These are phyloP conservation scores for Chymomyza caudatula DNA, from an alignment of 2,888 invertebrate species.

Conservation along the genomic window DNA sequence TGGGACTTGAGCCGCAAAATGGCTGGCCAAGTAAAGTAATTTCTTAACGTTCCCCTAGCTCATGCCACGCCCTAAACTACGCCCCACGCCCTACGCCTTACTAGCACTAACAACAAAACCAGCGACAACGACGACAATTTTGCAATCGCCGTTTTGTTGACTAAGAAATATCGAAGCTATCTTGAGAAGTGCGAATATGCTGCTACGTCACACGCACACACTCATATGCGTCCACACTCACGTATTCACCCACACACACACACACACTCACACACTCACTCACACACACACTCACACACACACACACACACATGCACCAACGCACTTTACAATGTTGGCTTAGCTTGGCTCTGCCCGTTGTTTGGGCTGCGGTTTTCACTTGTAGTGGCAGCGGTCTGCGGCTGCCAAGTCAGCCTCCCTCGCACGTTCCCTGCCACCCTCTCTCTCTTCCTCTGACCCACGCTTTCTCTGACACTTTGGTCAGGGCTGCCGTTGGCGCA, in stretches of 20 bases:
- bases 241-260: slow-evolving; percentile 10
- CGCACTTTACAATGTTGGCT: slow-evolving; percentile 20
- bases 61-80: slow-evolving; percentile 23
- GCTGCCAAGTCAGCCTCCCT: slow-evolving; percentile 16
- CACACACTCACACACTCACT: slow-evolving; percentile 12
- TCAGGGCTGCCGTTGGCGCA: slow-evolving; percentile 60
- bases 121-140: slow-evolving; percentile 65
- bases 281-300: background rate
- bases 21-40: slow-evolving; percentile 61
- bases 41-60: slow-evolving; percentile 49
- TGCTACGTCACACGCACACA: slow-evolving; percentile 48
- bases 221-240: slow-evolving; percentile 3
- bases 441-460: background rate
- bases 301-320: background rate
- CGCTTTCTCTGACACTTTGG: background rate
- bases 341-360: slow-evolving; percentile 24
- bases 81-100: too few species aligned
- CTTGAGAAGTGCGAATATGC: slow-evolving; percentile 70
- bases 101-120: slow-evolving; percentile 14
- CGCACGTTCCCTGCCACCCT: background rate
- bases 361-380: slow-evolving; percentile 63
- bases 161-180: slow-evolving; percentile 73
- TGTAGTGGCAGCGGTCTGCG: slow-evolving; percentile 57
- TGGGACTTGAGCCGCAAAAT: slow-evolving; percentile 38
- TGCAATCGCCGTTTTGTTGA: slow-evolving; percentile 72